Evolutionary conservation across 2,797 vertebrate species (phyloP).

Genomic region (Limnodromus scolopaceus): DNA sequence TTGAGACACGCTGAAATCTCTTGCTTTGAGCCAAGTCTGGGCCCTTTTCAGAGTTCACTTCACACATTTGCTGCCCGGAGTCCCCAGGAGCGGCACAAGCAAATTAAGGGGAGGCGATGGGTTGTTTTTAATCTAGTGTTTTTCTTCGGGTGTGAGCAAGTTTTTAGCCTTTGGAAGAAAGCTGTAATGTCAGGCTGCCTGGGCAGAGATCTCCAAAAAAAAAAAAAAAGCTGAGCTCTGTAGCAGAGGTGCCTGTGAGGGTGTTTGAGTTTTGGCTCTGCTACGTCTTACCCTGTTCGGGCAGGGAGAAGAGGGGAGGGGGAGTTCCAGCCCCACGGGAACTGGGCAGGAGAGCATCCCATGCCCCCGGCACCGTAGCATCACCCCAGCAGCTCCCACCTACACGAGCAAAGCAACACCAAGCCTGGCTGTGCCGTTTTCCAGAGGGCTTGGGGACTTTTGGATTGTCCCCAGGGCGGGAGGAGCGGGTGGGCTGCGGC

Average conservation of each 20-base stretch:
- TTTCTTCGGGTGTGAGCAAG: neutral
- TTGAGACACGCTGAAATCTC: slow-evolving; percentile 10
- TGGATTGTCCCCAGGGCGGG: neutral
- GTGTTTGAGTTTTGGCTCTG: neutral
- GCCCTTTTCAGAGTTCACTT: slow-evolving; percentile 40
- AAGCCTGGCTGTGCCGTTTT: rapidly evolving
- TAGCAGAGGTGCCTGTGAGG: neutral
- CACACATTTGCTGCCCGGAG: neutral
- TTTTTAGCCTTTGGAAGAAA: neutral
- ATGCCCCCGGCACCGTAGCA: rapidly evolving
- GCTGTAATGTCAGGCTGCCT: neutral
- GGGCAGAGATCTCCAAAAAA: neutral
- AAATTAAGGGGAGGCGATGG: neutral
- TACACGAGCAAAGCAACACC: rapidly evolving
- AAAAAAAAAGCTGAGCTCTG: neutral
- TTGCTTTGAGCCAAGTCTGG: slow-evolving; percentile 57
- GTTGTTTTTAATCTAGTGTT: neutral
- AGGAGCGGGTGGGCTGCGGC: neutral
- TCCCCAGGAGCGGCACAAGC: neutral
- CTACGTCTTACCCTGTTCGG: rapidly evolving
- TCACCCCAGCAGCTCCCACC: neutral
- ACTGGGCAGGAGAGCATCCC: neutral
- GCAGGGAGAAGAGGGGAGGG: neutral
- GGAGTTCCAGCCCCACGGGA: neutral
- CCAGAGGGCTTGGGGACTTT: neutral